A percentile compares a stretch with the other conserved stretches of the same genome.
These are phyloP conservation scores for Austrofundulus limnaeus DNA, from an alignment of 2,113 vertebrate species.

Conservation along the genomic window DNA sequence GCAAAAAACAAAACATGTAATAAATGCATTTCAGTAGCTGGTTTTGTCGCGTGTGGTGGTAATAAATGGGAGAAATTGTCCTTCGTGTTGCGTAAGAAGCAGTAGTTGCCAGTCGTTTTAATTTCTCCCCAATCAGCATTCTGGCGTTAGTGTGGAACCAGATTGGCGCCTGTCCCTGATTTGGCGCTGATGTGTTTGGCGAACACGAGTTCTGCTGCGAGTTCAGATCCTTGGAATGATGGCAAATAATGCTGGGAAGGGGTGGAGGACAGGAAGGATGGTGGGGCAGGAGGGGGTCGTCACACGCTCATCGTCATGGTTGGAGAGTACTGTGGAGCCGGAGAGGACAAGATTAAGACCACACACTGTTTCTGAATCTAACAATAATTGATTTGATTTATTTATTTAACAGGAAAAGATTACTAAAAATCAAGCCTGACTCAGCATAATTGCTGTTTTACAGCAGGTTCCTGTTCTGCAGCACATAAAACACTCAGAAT, in stretches of 20 bases:
- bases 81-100: conserved; percentile 93
- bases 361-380: too few relatives aligned
- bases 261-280: conserved; percentile 58
- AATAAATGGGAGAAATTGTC: conserved; percentile 82
- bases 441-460: too few relatives aligned
- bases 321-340: conserved; percentile 91
- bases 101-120: conserved; percentile 82
- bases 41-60: conserved; percentile 80
- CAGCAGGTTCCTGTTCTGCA: too few relatives aligned
- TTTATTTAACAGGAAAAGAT: too few relatives aligned
- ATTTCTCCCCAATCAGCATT: conserved; percentile 58
- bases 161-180: conserved; percentile 75
- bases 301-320: conserved; percentile 99
- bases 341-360: conserved; percentile 55
- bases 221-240: conserved; percentile 90
- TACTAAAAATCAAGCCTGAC: too few relatives aligned
- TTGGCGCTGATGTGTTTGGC: conserved; percentile 85
- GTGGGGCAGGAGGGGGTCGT: conserved; percentile 74
- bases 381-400: too few relatives aligned
- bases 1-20: conserved; percentile 74
- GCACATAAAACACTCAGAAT: too few relatives aligned
- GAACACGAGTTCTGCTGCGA: conserved; percentile 90
- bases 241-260: conserved; percentile 82
- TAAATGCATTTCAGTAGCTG: conserved; percentile 87
- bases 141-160: conserved; percentile 65